Evolutionary conservation across 2,113 vertebrate species (phyloP).

Genomic region (Ceuthmochares aereus): DNA sequence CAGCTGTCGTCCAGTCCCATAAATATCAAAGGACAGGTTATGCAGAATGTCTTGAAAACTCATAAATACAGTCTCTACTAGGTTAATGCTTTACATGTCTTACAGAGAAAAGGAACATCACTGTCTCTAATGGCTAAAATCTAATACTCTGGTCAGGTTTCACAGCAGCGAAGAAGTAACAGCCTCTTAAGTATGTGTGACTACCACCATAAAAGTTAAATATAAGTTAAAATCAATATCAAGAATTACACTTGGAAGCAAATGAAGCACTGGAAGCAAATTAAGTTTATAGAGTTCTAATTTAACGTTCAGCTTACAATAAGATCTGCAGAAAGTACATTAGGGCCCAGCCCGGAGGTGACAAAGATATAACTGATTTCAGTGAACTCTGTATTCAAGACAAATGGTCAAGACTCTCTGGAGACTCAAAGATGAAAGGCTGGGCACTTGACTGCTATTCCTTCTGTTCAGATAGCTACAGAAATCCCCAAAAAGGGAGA

Average conservation of each 20-base stretch:
- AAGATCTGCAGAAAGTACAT: constrained; percentile 27
- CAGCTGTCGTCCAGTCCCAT: not conserved
- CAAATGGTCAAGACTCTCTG: not conserved
- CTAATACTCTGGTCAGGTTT: constrained; percentile 3
- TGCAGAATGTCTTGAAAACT: not conserved
- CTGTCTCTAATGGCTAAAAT: not conserved
- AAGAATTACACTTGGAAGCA: constrained; percentile 49
- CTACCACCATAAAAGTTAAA: constrained; percentile 56
- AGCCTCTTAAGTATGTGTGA: not conserved
- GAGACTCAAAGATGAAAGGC: not conserved
- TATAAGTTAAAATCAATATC: constrained; percentile 68
- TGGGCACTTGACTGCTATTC: not conserved
- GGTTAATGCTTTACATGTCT: not conserved
- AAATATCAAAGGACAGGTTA: not conserved
- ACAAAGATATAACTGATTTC: constrained; percentile 1
- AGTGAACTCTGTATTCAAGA: constrained; percentile 24
- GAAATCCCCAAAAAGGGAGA: not conserved
- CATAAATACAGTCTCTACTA: not conserved
- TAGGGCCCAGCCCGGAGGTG: not conserved
- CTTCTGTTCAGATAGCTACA: not conserved
- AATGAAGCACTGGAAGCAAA: constrained; percentile 58
- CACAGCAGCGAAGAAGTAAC: not conserved
- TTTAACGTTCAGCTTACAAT: not conserved
- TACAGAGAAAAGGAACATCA: not conserved
- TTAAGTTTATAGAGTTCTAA: constrained; percentile 66